Evolutionary conservation across 2,113 vertebrate genomes (phyloP).

Genomic region (Baryphthengus martii): DNA sequence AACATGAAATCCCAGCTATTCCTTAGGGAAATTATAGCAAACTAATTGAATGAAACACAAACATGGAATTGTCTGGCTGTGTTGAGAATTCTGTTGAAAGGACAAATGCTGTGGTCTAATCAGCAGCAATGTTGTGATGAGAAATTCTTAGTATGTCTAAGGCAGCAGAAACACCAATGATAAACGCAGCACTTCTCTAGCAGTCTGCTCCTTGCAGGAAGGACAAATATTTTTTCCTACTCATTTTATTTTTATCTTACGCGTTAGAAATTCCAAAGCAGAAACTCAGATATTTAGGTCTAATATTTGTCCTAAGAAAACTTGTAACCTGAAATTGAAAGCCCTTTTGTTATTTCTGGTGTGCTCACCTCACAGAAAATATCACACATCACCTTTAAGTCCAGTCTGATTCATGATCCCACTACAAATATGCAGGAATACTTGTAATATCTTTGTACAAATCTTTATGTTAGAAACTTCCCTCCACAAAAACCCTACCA

Average conservation of each 20-base stretch:
- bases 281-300: neutral
- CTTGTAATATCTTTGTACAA: neutral
- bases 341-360: neutral
- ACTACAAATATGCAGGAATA: neutral
- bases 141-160: neutral
- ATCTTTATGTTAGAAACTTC: neutral
- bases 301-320: neutral
- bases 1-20: neutral
- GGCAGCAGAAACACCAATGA: neutral
- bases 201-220: neutral
- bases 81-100: neutral
- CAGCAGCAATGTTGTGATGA: neutral
- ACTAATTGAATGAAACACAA: conserved; percentile 8
- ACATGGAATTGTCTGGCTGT: neutral
- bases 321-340: neutral
- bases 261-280: neutral
- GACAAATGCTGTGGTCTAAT: conserved; percentile 24
- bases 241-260: neutral
- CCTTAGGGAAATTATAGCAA: conserved; percentile 22
- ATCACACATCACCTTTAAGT: neutral
- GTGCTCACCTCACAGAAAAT: neutral
- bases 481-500: neutral
- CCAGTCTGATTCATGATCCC: neutral
- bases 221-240: neutral
- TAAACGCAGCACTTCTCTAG: neutral